Conservation (phyloP, 35 echinoderm and acorn worm species). For the Apostichopus parvimensis region DNA sequence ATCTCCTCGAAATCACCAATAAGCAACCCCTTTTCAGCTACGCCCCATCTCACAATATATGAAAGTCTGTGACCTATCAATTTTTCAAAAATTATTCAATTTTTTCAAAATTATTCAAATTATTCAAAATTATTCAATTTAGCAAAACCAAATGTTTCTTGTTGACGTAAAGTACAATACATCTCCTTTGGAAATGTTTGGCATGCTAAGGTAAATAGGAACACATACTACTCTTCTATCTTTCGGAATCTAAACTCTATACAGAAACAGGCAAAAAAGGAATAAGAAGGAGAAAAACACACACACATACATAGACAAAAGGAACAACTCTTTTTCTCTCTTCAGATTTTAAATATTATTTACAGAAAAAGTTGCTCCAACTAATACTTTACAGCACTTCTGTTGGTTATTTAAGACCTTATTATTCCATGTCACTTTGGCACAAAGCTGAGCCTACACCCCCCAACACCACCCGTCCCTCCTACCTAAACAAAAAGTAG, state of each 20-base stretch:
- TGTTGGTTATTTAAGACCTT: background rate
- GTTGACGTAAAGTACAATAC: background rate
- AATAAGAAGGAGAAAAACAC: background rate
- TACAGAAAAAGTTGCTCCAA: background rate
- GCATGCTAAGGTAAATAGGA: conserved; percentile 38
- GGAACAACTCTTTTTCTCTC: background rate
- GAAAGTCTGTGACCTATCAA: no score
- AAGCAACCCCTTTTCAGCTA: no score
- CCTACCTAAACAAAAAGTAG: no score
- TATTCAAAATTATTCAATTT: no score
- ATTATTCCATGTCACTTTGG: background rate
- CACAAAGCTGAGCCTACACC: background rate
- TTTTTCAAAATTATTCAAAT: no score
- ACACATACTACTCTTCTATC: conserved; percentile 16
- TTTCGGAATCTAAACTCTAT: conserved; percentile 15
- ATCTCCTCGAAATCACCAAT: no score
- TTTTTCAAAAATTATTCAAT: no score
- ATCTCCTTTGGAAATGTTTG: conserved; percentile 5
- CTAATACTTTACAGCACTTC: conserved; percentile 1
- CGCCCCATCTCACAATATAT: no score
- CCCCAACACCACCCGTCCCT: no score
- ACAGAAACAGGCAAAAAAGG: conserved; percentile 29
- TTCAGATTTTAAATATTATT: conserved; percentile 30
- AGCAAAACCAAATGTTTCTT: no score
- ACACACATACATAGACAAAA: background rate